Base-by-base conservation (phyloP, 1,140 invertebrate genomes). In the Coenobita brevimanus region DNA sequence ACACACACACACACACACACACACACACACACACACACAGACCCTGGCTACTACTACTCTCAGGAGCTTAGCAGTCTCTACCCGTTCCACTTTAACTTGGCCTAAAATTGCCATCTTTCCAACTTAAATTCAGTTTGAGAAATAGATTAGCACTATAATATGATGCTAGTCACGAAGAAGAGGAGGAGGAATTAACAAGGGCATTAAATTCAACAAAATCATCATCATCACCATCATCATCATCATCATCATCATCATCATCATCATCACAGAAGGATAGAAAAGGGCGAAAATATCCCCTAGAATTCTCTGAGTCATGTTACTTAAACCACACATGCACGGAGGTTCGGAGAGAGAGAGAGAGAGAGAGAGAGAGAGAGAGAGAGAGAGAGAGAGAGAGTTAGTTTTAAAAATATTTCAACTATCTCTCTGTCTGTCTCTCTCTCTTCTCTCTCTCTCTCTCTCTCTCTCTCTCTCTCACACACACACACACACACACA, bases 161-260 rank as follows among this genome's bases (percentile, higher is more conserved):
- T 57, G n/a, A 57, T 57, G 10, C 13, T n/a, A 10, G n/a, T n/a
- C n/a, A 57, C 54, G 10, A 57, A 13, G n/a, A 57, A 10, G 54
- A 57, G 54, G 10, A 57, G 13, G 10, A 57, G 54, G n/a, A 57
- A 13, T n/a, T n/a, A 57, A 10, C n/a, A 57, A 10, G 10, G n/a
- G 13, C 54, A 57, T n/a, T 57, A 57, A 57, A 10, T 13, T n/a
- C 54, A 57, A 10, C n/a, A 57, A 57, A 13, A 57, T n/a, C 54
- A 57, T 57, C 54, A 57, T n/a, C 54, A 57, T n/a, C 54, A 57
- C n/a, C 54, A 57, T 57, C 54, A 57, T n/a, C 54, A 57, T 57
- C 54, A 57, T n/a, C 54, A 57, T n/a, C 54, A 57, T 57, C n/a
- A 57, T 57, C 13, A 57, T 57, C 54, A 57, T 57, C 54, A 57